Conservation (phyloP, 2,888 invertebrate genomes). For the Lamellibrachia satsuma region DNA sequence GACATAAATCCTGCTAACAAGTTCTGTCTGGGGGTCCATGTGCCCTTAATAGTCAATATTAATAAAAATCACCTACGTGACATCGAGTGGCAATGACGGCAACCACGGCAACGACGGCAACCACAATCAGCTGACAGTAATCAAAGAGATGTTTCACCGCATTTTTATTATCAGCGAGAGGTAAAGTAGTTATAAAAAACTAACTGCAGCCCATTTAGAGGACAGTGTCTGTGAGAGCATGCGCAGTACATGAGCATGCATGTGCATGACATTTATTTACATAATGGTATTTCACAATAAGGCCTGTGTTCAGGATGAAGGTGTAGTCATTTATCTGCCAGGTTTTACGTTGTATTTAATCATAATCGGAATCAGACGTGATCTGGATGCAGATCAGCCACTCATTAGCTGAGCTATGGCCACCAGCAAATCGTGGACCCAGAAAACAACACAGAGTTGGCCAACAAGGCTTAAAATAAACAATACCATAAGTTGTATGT, state of each 20-base stretch:
- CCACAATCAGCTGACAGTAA: background rate
- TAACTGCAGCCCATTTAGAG: background rate
- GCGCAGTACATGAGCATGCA: background rate
- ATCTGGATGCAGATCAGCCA: background rate
- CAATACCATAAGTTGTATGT: background rate
- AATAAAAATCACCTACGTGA: background rate
- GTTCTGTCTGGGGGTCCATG: background rate
- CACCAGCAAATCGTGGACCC: background rate
- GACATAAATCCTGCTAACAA: too few species aligned
- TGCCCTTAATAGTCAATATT: background rate
- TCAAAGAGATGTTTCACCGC: background rate
- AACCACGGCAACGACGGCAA: background rate
- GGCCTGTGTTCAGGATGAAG: background rate
- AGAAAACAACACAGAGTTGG: background rate
- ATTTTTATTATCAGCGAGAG: background rate
- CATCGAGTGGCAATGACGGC: background rate
- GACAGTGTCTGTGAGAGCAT: background rate
- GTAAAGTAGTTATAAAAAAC: background rate
- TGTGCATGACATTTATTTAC: background rate
- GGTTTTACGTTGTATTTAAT: slow-evolving; percentile 1
- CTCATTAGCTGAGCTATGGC: background rate
- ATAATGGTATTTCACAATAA: background rate
- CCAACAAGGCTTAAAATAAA: background rate
- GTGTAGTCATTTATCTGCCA: background rate
- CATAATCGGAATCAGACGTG: background rate